Conservation (phyloP, 2,797 vertebrate genomes). For the Tachyglossus aculeatus region DNA sequence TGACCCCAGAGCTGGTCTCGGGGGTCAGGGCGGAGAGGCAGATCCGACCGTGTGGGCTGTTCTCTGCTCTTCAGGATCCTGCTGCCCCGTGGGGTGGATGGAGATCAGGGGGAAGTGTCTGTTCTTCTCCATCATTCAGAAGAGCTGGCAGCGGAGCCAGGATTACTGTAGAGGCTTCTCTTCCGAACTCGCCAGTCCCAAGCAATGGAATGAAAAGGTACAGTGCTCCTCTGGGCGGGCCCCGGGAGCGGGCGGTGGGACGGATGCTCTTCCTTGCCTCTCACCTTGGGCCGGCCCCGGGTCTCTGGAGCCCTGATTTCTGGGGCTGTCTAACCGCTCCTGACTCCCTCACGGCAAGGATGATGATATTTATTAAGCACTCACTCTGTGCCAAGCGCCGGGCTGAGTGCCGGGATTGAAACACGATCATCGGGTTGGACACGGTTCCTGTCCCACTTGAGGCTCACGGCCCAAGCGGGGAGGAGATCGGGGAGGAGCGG, state of each 20-base stretch:
- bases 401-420: no score
- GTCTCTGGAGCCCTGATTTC: no score
- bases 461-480: no score
- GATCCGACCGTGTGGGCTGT: background rate
- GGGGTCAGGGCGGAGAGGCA: background rate
- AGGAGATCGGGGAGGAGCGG: no score
- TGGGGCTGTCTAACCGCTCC: no score
- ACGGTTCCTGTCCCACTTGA: no score
- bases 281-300: no score
- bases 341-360: no score
- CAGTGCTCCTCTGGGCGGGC: background rate
- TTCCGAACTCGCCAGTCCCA: slow-evolving; percentile 32
- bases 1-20: background rate
- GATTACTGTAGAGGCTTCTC: slow-evolving; percentile 33
- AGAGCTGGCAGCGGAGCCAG: slow-evolving; percentile 49
- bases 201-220: fast-evolving
- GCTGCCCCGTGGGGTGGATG: slow-evolving; percentile 64
- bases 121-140: slow-evolving; percentile 27
- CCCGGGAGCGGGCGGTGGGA: background rate
- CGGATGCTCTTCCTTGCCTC: no score
- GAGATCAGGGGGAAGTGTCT: slow-evolving; percentile 53
- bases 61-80: slow-evolving; percentile 39
- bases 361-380: no score
- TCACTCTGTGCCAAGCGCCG: no score
- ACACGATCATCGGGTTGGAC: no score